A percentile compares a stretch with the other conserved stretches of the same genome.
These are phyloP conservation scores for Polydrusus cervinus DNA, from an alignment of 2,888 invertebrate genomes.

Conservation along the genomic window DNA sequence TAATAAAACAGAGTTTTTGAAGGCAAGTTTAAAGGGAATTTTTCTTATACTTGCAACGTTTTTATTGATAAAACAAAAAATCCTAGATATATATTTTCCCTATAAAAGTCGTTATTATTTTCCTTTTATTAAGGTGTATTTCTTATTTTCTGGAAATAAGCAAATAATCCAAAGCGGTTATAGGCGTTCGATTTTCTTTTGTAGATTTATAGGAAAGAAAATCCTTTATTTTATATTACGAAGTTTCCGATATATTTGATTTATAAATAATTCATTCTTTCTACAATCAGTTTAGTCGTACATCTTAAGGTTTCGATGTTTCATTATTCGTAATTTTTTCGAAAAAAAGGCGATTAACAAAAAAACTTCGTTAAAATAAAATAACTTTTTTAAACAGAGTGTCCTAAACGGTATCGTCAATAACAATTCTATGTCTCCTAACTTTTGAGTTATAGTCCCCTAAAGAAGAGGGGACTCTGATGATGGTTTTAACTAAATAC, in stretches of 20 bases:
- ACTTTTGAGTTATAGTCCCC: too few species aligned
- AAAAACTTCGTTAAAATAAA: not conserved
- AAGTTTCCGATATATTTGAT: conserved; percentile 36
- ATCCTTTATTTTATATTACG: conserved; percentile 43
- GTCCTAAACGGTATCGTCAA: too few species aligned
- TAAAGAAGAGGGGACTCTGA: too few species aligned
- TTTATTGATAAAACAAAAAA: conserved; percentile 11
- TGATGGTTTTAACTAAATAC: too few species aligned
- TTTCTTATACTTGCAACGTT: not conserved
- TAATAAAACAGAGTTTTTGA: conserved; percentile 12
- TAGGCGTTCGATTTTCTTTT: conserved; percentile 39
- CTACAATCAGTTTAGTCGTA: conserved; percentile 38
- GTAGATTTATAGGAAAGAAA: conserved; percentile 43
- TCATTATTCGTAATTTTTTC: not conserved
- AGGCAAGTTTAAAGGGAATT: conserved; percentile 17
- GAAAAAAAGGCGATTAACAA: not conserved
- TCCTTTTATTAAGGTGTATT: conserved; percentile 28
- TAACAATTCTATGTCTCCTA: too few species aligned
- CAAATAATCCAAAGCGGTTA: conserved; percentile 42
- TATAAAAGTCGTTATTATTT: conserved; percentile 5
- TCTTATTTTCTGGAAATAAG: conserved; percentile 35
- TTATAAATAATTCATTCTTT: conserved; percentile 44
- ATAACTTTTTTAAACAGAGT: too few species aligned
- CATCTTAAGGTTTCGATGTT: conserved; percentile 23
- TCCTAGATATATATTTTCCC: not conserved